Evolutionary conservation across 2,113 vertebrate species (phyloP).

Genomic region (Bubalus kerabau): DNA sequence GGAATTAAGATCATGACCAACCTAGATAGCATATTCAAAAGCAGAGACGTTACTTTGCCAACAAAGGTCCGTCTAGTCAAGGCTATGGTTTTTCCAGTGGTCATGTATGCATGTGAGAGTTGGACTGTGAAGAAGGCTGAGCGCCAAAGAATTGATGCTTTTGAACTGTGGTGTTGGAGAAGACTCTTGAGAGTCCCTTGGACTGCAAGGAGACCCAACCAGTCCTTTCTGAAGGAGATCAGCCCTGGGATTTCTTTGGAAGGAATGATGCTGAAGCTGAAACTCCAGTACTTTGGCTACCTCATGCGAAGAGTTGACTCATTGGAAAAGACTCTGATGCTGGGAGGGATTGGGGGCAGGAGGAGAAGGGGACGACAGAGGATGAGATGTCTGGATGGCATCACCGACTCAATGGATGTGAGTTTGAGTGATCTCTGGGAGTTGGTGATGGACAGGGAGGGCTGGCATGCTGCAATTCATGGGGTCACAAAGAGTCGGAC

Average conservation of each 20-base stretch:
- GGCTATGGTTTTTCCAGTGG: too few species aligned
- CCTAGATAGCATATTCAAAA: too few species aligned
- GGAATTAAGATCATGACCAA: neutral
- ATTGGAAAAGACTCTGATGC: neutral
- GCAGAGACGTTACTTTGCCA: too few species aligned
- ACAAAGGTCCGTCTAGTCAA: too few species aligned
- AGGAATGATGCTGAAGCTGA: neutral
- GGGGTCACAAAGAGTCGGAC: neutral
- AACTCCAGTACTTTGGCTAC: neutral
- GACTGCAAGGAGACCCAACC: too few species aligned
- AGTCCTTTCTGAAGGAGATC: too few species aligned
- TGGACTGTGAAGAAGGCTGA: neutral
- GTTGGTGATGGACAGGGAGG: neutral
- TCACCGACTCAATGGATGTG: fast-evolving
- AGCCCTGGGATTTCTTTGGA: neutral
- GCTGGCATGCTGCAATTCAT: neutral
- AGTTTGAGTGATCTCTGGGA: neutral
- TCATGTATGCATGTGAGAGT: too few species aligned
- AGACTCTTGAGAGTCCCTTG: too few species aligned
- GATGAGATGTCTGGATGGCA: neutral
- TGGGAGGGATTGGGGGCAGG: neutral
- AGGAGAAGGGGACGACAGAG: neutral
- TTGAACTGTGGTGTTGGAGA: too few species aligned
- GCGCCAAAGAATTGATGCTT: fast-evolving
- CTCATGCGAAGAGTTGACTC: neutral